phyloP scores from a whole-genome alignment of 1,140 invertebrate genomes.

The Orussus abietinus region DNA sequence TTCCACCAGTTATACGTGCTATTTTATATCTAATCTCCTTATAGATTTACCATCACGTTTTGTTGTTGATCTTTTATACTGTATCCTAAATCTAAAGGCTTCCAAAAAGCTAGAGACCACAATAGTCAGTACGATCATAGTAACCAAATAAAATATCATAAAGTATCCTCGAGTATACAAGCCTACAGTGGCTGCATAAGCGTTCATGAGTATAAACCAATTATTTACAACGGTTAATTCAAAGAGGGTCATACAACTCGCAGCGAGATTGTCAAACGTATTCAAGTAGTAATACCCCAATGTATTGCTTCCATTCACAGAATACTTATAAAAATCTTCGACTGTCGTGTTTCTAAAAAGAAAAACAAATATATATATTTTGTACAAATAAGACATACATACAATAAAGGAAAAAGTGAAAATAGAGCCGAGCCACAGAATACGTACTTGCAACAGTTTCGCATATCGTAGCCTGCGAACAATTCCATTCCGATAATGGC shows the following conservation, averaged over 20 bases:
- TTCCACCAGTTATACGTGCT: too few species aligned
- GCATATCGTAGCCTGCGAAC: conserved; percentile 72
- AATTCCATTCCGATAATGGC: conserved; percentile 90
- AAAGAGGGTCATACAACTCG: conserved; percentile 79
- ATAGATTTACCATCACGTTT: conserved; percentile 71
- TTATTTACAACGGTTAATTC: conserved; percentile 90
- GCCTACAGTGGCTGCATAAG: conserved; percentile 68
- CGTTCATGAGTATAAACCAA: conserved; percentile 91
- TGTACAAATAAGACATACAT: conserved; percentile 2
- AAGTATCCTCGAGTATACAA: conserved; percentile 76
- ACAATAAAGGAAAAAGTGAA: conserved; percentile 6
- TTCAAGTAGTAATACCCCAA: conserved; percentile 86
- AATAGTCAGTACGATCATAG: conserved; percentile 88
- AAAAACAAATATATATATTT: conserved; percentile 15
- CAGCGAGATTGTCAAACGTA: conserved; percentile 75
- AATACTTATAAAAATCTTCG: conserved; percentile 78
- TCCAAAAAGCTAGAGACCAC: conserved; percentile 88
- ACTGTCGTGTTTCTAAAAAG: conserved; percentile 73
- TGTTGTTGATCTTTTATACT: conserved; percentile 76
- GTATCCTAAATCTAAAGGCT: conserved; percentile 85
- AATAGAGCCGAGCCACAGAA: not conserved
- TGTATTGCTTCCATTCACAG: conserved; percentile 60
- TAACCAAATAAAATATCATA: conserved; percentile 86
- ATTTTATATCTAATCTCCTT: conserved; percentile 5
- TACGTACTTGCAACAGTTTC: conserved; percentile 82